phyloP scores from a whole-genome alignment of 2,888 invertebrate species.

The Amiota minor region DNA sequence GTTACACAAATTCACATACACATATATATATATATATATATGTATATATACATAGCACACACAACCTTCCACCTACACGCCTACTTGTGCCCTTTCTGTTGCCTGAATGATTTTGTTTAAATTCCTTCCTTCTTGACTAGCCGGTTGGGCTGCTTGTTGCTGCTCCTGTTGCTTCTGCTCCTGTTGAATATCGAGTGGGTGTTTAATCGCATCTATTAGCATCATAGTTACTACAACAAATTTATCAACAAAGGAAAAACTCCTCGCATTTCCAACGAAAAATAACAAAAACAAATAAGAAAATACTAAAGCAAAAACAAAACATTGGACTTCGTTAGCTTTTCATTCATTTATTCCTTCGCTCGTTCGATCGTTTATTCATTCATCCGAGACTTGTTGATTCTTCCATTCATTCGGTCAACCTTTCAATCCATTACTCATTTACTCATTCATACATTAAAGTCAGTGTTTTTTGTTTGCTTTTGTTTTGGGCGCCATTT shows the following conservation, averaged over 20 bases:
- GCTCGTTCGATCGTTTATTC: slow-evolving; percentile 50
- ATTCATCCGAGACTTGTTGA: neutral
- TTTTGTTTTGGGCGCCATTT: neutral
- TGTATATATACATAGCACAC: no score
- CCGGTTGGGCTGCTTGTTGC: neutral
- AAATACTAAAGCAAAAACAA: slow-evolving; percentile 44
- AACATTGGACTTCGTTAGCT: slow-evolving; percentile 9
- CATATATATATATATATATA: no score
- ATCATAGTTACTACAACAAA: slow-evolving; percentile 36
- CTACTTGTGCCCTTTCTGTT: slow-evolving; percentile 41
- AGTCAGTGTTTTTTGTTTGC: neutral
- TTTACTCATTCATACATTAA: neutral
- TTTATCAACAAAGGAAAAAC: slow-evolving; percentile 1
- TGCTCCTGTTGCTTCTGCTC: neutral
- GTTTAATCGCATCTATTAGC: slow-evolving; percentile 66
- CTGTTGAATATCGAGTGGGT: slow-evolving; percentile 47
- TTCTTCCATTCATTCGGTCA: no score
- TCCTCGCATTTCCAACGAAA: slow-evolving; percentile 9
- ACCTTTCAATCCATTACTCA: no score
- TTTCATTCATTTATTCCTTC: neutral
- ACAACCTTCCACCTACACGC: slow-evolving; percentile 21
- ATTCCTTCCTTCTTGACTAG: neutral
- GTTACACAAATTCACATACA: no score
- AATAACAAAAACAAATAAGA: slow-evolving; percentile 31
- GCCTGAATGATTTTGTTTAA: no score